Evolutionary conservation across 2,797 vertebrate species (phyloP).

Genomic region (Masticophis lateralis): DNA sequence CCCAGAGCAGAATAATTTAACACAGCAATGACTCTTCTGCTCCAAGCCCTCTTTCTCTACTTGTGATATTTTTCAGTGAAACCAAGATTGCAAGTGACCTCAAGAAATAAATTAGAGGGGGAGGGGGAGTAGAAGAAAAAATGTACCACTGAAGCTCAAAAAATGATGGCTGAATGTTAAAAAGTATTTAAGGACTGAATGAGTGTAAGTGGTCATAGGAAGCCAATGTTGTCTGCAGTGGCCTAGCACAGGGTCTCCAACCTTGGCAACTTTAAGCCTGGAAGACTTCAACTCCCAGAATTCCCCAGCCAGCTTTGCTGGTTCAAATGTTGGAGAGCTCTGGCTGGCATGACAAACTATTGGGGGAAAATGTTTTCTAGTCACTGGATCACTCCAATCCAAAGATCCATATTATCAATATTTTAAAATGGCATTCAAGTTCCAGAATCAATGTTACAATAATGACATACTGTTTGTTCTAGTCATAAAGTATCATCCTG

Average conservation of each 20-base stretch:
- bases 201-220: neutral
- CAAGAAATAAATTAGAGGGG: neutral
- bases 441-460: slow-evolving; percentile 8
- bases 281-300: too few relatives aligned
- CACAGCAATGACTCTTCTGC: neutral
- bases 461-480: neutral
- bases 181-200: neutral
- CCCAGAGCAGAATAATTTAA: slow-evolving; percentile 11
- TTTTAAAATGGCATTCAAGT: slow-evolving; percentile 6
- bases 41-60: neutral
- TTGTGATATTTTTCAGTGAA: slow-evolving; percentile 19
- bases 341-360: too few relatives aligned
- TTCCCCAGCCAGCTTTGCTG: too few relatives aligned
- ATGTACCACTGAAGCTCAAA: neutral
- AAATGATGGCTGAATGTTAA: neutral
- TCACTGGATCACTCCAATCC: neutral
- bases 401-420: neutral
- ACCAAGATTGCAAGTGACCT: slow-evolving; percentile 35
- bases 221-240: neutral
- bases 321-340: too few relatives aligned
- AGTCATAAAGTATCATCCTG: slow-evolving; percentile 9
- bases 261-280: too few relatives aligned
- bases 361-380: neutral
- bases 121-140: neutral
- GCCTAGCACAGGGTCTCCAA: too few relatives aligned